Evolutionary conservation across 2,888 invertebrate genomes (phyloP).

Genomic region (Acronicta aceris): DNA sequence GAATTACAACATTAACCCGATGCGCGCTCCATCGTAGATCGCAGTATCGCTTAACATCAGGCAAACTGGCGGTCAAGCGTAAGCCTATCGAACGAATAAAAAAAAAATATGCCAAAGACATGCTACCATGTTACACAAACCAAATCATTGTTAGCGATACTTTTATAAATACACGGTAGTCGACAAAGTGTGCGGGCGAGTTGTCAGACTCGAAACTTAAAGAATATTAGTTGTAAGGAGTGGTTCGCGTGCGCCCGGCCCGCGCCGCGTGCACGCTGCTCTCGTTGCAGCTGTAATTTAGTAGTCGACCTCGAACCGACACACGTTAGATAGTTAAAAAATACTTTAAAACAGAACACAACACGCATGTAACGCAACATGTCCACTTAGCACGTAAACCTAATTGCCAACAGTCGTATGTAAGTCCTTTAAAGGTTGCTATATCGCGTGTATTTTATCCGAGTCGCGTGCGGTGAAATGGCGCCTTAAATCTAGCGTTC

Average conservation of each 20-base stretch:
- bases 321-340: constrained; percentile 5
- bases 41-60: too few relatives aligned
- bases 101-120: too few relatives aligned
- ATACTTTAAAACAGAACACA: constrained; percentile 8
- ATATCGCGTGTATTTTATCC: constrained; percentile 15
- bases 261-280: constrained; percentile 14
- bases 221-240: constrained; percentile 38
- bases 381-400: background rate
- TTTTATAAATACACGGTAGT: constrained; percentile 5
- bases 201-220: constrained; percentile 9
- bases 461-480: constrained; percentile 32
- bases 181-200: background rate
- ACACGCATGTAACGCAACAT: constrained; percentile 14
- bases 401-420: background rate
- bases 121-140: too few relatives aligned
- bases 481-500: constrained; percentile 29
- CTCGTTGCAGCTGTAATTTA: constrained; percentile 19
- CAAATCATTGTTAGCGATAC: background rate
- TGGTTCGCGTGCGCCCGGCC: constrained; percentile 38
- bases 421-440: background rate
- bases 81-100: too few relatives aligned
- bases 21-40: too few relatives aligned
- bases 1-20: too few relatives aligned
- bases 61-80: too few relatives aligned
- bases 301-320: constrained; percentile 9